These are phyloP conservation scores for Cybosia mesomella DNA, from an alignment of 2,888 invertebrate genomes.

Conservation along the genomic window DNA sequence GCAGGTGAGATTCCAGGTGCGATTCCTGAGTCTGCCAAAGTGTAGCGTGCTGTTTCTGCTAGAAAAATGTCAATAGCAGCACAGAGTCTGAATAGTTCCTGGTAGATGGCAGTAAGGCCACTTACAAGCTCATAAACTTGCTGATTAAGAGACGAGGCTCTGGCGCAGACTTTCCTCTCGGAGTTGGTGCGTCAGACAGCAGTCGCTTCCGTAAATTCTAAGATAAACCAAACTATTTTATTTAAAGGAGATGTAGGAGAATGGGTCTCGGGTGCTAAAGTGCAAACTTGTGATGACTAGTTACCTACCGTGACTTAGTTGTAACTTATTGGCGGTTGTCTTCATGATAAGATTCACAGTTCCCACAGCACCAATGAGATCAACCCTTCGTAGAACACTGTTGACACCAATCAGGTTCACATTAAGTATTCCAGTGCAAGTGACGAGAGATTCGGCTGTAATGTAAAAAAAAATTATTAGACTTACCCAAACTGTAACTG, in stretches of 20 bases:
- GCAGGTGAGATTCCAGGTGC: too few species aligned
- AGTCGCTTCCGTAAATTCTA: neutral
- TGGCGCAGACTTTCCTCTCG: neutral
- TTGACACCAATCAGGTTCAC: constrained; percentile 73
- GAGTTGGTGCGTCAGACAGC: neutral
- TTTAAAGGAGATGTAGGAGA: too few species aligned
- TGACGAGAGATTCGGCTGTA: constrained; percentile 58
- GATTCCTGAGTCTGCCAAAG: neutral
- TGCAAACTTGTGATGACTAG: too few species aligned
- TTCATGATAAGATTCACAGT: constrained; percentile 62
- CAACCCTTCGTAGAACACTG: constrained; percentile 67
- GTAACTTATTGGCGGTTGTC: constrained; percentile 58
- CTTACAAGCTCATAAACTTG: too few species aligned
- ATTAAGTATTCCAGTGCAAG: constrained; percentile 66
- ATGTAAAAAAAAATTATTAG: constrained; percentile 20
- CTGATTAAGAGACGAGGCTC: neutral
- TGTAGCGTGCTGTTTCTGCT: neutral
- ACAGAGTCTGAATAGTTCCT: neutral
- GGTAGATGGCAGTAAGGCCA: neutral
- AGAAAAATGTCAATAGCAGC: neutral
- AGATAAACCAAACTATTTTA: too few species aligned
- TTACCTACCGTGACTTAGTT: constrained; percentile 66
- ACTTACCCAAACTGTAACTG: neutral
- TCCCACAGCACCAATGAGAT: constrained; percentile 71
- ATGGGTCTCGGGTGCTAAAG: too few species aligned